These are phyloP conservation scores for Amiota minor DNA, from an alignment of 2,888 invertebrate species.

Conservation along the genomic window DNA sequence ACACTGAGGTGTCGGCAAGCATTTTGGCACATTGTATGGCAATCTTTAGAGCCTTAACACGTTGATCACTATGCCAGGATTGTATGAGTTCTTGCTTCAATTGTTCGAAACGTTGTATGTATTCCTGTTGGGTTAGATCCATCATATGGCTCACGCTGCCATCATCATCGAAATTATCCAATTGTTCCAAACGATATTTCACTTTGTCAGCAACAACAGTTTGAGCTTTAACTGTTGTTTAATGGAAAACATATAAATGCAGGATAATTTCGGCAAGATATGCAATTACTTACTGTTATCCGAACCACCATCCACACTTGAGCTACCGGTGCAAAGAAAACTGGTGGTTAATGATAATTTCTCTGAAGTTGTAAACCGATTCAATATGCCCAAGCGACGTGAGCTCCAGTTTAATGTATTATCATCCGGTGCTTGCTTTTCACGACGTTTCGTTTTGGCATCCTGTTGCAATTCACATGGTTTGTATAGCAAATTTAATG, in stretches of 20 bases:
- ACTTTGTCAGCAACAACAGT: constrained; percentile 87
- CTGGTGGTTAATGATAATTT: constrained; percentile 93
- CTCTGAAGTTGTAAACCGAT: constrained; percentile 93
- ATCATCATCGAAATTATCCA: constrained; percentile 97
- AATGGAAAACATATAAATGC: neutral
- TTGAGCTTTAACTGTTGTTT: constrained; percentile 82
- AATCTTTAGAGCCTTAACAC: constrained; percentile 96
- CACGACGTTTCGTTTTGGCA: constrained; percentile 48
- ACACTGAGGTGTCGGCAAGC: constrained; percentile 88
- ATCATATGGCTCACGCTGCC: constrained; percentile 88
- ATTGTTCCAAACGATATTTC: constrained; percentile 90
- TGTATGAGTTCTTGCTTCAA: constrained; percentile 91
- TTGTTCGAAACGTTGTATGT: constrained; percentile 89
- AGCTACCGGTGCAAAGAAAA: constrained; percentile 80
- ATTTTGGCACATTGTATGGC: constrained; percentile 97
- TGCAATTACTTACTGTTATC: constrained; percentile 78
- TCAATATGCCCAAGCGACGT: constrained; percentile 84
- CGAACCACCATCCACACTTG: constrained; percentile 66
- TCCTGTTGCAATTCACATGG: constrained; percentile 30
- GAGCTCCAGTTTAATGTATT: constrained; percentile 82
- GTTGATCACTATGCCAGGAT: constrained; percentile 95
- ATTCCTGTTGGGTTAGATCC: constrained; percentile 94
- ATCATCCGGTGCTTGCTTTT: constrained; percentile 65
- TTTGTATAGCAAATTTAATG: neutral
- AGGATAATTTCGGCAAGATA: too few species aligned